These are phyloP conservation scores for Stenodema calcarata DNA, from an alignment of 2,888 invertebrate genomes.

Conservation along the genomic window DNA sequence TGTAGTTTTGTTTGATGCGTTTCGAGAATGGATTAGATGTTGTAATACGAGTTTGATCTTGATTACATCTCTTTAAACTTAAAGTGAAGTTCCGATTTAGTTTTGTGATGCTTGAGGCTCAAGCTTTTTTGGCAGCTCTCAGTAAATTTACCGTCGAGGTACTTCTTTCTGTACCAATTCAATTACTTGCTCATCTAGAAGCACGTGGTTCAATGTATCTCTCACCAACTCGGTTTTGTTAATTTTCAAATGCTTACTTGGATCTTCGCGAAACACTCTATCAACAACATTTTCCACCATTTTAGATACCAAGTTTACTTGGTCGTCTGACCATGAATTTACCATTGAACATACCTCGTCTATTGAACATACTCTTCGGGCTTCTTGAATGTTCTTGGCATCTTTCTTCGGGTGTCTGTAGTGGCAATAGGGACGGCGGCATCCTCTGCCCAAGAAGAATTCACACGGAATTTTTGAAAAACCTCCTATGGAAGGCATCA, in stretches of 20 bases:
- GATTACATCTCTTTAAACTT: background rate
- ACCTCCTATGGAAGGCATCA: conserved; percentile 90
- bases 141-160: conserved; percentile 51
- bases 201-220: background rate
- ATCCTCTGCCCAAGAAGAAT: conserved; percentile 78
- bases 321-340: background rate
- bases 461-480: conserved; percentile 87
- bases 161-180: conserved; percentile 36
- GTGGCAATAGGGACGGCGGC: conserved; percentile 91
- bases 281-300: background rate
- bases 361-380: conserved; percentile 67
- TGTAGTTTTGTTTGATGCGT: background rate
- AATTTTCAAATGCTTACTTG: background rate
- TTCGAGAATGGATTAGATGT: background rate
- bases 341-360: background rate
- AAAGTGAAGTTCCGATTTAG: too few relatives aligned
- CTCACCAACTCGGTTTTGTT: background rate
- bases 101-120: too few relatives aligned
- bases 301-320: background rate
- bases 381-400: background rate
- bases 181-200: background rate
- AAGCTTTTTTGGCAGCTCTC: background rate
- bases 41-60: background rate
- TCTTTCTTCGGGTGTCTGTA: conserved; percentile 79
- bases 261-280: background rate